phyloP scores from a whole-genome alignment of 1,140 invertebrate genomes.

The Melipona quadrifasciata region DNA sequence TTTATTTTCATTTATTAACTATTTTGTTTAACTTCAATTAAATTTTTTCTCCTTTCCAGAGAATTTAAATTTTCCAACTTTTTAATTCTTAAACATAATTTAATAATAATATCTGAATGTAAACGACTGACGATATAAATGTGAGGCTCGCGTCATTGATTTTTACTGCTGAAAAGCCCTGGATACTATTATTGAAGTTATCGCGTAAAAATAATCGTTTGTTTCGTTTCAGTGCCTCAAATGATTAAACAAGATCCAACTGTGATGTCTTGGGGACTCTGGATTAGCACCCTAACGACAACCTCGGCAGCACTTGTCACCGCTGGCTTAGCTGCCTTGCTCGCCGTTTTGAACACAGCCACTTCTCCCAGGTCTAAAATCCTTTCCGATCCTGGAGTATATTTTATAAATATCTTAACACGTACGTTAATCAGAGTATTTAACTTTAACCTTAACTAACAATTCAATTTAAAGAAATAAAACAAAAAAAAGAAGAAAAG shows the following conservation, averaged over 20 bases:
- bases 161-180: neutral
- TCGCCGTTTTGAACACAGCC: conserved; percentile 90
- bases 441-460: neutral
- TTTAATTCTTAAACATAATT: neutral
- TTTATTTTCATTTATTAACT: neutral
- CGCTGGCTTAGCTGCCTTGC: conserved; percentile 86
- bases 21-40: neutral
- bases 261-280: conserved; percentile 87
- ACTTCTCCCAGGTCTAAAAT: conserved; percentile 88
- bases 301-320: conserved; percentile 86
- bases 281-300: conserved; percentile 87
- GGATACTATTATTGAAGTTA: conserved; percentile 5
- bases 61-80: neutral
- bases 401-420: conserved; percentile 89
- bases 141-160: neutral
- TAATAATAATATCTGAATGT: neutral
- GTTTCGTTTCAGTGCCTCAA: conserved; percentile 82
- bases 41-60: neutral
- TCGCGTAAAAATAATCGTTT: conserved; percentile 10
- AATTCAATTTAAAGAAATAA: neutral
- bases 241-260: conserved; percentile 84
- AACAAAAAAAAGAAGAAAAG: neutral
- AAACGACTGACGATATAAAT: neutral
- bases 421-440: conserved; percentile 82
- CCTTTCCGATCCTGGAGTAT: conserved; percentile 89